phyloP scores from a whole-genome alignment of 2,113 vertebrate species.

The Halichoeres trimaculatus region DNA sequence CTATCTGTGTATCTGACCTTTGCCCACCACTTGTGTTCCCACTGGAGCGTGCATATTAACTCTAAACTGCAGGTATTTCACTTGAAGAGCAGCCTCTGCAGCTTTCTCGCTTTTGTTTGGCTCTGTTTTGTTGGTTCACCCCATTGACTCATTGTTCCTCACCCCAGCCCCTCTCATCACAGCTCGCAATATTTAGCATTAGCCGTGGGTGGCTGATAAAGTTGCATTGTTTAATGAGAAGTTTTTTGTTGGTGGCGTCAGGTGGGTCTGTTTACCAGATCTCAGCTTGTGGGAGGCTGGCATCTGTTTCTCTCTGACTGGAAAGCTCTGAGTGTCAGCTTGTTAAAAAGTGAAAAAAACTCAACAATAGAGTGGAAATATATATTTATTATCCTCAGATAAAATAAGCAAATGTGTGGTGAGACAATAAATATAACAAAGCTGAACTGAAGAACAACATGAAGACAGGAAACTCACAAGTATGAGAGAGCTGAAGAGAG shows the following conservation, averaged over 20 bases:
- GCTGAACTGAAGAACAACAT: neutral
- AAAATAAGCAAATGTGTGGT: neutral
- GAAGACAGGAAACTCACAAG: neutral
- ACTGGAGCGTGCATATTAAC: neutral
- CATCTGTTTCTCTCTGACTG: slow-evolving; percentile 70
- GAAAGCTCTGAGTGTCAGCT: slow-evolving; percentile 52
- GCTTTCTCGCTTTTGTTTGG: slow-evolving; percentile 4
- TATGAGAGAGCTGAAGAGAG: neutral
- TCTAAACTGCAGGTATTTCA: neutral
- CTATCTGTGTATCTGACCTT: slow-evolving; percentile 3
- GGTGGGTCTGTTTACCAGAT: slow-evolving; percentile 71
- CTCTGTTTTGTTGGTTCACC: slow-evolving; percentile 21
- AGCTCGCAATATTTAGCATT: slow-evolving; percentile 48
- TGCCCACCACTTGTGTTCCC: slow-evolving; percentile 8
- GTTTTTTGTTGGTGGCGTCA: slow-evolving; percentile 46
- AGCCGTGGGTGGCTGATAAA: slow-evolving; percentile 69
- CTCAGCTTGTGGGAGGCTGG: slow-evolving; percentile 69
- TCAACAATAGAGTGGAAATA: slow-evolving; percentile 29
- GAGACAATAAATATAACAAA: slow-evolving; percentile 10
- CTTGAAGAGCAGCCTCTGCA: slow-evolving; percentile 32
- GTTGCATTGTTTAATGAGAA: slow-evolving; percentile 70
- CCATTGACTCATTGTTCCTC: slow-evolving; percentile 37
- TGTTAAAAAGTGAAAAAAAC: slow-evolving; percentile 41
- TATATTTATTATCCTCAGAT: slow-evolving; percentile 38
- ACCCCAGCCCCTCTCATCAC: slow-evolving; percentile 40